Percentiles rank a stretch among this genome's conserved stretches.
phyloP scores from a whole-genome alignment of 2,113 vertebrate species.

The Cervus canadensis region DNA sequence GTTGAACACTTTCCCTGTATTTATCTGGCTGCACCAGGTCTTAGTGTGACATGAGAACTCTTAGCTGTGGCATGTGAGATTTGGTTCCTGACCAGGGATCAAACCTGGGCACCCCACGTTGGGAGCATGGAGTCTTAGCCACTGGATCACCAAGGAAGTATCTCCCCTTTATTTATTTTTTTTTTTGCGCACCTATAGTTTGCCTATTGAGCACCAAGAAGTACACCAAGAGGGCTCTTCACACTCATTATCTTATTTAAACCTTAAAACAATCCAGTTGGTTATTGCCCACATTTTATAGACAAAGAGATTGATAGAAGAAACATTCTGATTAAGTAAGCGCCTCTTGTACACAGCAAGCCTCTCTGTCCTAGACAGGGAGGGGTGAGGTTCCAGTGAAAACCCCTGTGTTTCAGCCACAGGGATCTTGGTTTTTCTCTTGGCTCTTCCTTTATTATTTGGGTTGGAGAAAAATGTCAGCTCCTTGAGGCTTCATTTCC shows the following conservation, averaged over 20 bases:
- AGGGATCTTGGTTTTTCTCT: rapidly evolving
- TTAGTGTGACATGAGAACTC: neutral
- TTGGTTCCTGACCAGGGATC: neutral
- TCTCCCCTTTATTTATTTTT: neutral
- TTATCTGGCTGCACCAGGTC: neutral
- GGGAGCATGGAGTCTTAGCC: neutral
- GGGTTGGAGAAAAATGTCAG: neutral
- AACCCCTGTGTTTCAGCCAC: neutral
- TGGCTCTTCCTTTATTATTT: neutral
- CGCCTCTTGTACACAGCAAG: rapidly evolving
- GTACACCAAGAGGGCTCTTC: neutral
- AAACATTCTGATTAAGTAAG: neutral
- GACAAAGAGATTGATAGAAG: neutral
- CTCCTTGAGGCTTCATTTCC: neutral
- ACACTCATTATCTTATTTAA: neutral
- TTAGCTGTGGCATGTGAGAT: neutral
- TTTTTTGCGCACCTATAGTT: neutral
- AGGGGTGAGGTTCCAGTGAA: rapidly evolving
- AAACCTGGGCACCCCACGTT: neutral
- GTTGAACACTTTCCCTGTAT: rapidly evolving
- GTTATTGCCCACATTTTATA: neutral
- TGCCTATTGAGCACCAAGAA: neutral
- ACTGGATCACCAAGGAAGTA: neutral
- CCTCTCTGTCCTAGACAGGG: neutral
- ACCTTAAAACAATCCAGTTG: neutral